phyloP scores from a whole-genome alignment of 2,113 vertebrate genomes.

The Urocolius indicus region DNA sequence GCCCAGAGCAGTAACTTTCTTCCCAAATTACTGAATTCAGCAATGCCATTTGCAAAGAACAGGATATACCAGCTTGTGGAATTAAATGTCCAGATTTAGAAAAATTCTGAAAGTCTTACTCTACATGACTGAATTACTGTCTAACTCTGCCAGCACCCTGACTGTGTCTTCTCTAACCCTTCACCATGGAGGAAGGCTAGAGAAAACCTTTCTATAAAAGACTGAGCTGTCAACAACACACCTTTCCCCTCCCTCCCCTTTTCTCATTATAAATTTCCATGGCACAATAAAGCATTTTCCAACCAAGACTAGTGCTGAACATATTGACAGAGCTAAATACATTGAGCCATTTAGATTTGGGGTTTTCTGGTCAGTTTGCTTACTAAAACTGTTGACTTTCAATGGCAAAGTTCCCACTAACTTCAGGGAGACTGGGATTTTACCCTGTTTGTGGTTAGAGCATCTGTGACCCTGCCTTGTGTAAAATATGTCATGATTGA shows the following conservation, averaged over 20 bases:
- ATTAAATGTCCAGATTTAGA: neutral
- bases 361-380: conserved; percentile 53
- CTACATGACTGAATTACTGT: neutral
- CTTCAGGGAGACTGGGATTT: conserved; percentile 36
- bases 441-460: conserved; percentile 19
- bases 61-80: neutral
- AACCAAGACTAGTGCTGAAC: neutral
- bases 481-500: neutral
- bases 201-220: conserved; percentile 18
- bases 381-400: conserved; percentile 29
- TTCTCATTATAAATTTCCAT: conserved; percentile 43
- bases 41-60: neutral
- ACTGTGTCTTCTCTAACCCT: neutral
- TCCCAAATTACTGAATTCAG: neutral
- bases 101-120: neutral
- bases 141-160: neutral
- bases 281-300: conserved; percentile 65
- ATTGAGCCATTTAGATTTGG: conserved; percentile 17
- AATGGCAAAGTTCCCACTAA: conserved; percentile 43
- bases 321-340: conserved; percentile 16
- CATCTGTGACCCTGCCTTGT: neutral
- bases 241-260: neutral
- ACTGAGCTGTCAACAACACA: conserved; percentile 27
- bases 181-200: neutral
- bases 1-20: neutral